These are phyloP conservation scores for Mobula birostris DNA, from an alignment of 2,113 vertebrate species.

Conservation along the genomic window DNA sequence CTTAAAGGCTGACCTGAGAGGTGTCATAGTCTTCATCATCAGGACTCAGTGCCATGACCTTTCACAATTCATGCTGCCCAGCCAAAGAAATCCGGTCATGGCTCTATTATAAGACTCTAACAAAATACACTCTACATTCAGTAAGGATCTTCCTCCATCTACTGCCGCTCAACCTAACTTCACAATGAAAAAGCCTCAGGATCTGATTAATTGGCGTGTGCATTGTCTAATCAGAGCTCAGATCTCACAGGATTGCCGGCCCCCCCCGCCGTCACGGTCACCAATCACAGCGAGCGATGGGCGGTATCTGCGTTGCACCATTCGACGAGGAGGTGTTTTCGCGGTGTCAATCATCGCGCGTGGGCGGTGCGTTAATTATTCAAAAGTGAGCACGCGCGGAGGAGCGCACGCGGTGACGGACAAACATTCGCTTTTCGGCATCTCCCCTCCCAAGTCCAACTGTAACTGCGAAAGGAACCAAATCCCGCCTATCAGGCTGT, in stretches of 20 bases:
- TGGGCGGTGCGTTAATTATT: conserved; percentile 26
- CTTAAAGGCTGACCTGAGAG: conserved; percentile 36
- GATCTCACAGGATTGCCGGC: neutral
- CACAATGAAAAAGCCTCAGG: conserved; percentile 21
- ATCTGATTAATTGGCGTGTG: neutral
- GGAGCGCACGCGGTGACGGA: neutral
- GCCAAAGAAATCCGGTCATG: conserved; percentile 36
- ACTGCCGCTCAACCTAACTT: conserved; percentile 28
- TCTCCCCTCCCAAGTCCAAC: neutral
- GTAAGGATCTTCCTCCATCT: conserved; percentile 30
- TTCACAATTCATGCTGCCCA: conserved; percentile 38
- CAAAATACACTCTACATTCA: conserved; percentile 35
- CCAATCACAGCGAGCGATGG: neutral
- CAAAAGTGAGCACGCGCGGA: conserved; percentile 36
- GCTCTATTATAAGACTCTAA: conserved; percentile 24
- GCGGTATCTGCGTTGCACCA: neutral
- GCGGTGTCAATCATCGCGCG: neutral
- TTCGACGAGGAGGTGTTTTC: neutral
- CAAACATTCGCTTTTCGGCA: neutral
- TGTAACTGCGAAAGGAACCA: neutral
- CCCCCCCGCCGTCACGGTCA: neutral
- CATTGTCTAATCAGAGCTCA: neutral
- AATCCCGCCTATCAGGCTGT: neutral
- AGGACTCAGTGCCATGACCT: conserved; percentile 38
- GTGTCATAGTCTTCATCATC: conserved; percentile 38